Base-by-base conservation (phyloP, 2,888 invertebrate species). In the Sialis fuliginosa region DNA sequence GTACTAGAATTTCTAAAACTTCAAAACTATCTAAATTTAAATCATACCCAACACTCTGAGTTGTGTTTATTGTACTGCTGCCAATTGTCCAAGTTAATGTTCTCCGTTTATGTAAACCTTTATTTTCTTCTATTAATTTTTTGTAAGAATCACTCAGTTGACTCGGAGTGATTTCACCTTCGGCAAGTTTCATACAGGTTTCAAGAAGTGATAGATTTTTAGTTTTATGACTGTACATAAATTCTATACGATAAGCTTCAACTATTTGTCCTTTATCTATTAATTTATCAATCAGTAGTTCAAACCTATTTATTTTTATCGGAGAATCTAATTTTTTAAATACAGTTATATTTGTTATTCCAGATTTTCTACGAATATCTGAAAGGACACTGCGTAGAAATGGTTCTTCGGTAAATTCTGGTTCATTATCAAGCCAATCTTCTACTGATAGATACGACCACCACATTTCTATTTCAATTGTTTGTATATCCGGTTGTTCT, bases 121-220 rank as follows among this genome's bases (percentile, higher is more conserved):
- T 55, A 4, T 65, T 58, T 33, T 61, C 61, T 51, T 64, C 65
- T 32, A 63, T 61, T 6, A 64, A 61, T 45, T 65, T 66, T 22
- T 58, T 70, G 57, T 84, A 72, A 55, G 81, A 77, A 42, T 70
- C 67, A 2, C 75, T 77, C 53, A 85, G 60, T 49, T 79, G 73
- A 54, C 75, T 71, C 0, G 79, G 79, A 37, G 70, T 66, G 35
- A 74, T 65, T 5, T 70, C 65, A 4, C 76, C 76, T 59, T 81
- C 81, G 0, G 79, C 81, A 46, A 81, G 58, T 55, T 69, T 71
- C 52, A 76, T 63, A 52, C 78, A 79, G 2, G 79, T 67, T 58
- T 76, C 68, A 42, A 80, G 57, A 39, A 77, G 70, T 56, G 76
- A 71, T 35, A 79, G 66, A 34, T 77, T 74, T 1, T 60, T 56